These are phyloP conservation scores for Troilus luridus DNA, from an alignment of 2,888 invertebrate species.

Conservation along the genomic window DNA sequence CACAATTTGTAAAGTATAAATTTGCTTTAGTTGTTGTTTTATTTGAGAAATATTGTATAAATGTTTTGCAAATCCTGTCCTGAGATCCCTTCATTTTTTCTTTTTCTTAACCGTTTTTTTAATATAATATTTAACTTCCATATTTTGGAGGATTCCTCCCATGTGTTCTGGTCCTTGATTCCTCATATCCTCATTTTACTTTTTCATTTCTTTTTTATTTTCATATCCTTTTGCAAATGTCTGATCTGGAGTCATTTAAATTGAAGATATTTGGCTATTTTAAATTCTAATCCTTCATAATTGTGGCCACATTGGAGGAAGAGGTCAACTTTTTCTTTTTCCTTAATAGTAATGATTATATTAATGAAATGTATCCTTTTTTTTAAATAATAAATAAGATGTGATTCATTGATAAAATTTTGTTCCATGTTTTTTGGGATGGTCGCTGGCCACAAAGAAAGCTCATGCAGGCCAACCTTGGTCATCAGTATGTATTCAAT, in stretches of 20 bases:
- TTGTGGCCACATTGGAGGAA: slow-evolving; percentile 43
- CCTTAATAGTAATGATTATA: slow-evolving; percentile 29
- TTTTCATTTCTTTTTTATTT: background rate
- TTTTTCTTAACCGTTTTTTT: background rate
- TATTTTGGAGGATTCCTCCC: slow-evolving; percentile 26
- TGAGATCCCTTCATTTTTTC: background rate
- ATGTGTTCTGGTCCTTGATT: slow-evolving; percentile 19
- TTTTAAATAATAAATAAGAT: slow-evolving; percentile 29
- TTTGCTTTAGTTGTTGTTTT: slow-evolving; percentile 45
- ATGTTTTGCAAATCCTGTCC: background rate
- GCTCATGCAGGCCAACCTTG: slow-evolving; percentile 52
- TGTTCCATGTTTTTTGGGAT: slow-evolving; percentile 56
- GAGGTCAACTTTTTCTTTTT: slow-evolving; percentile 39
- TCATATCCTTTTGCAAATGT: background rate
- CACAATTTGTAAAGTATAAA: slow-evolving; percentile 31
- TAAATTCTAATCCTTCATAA: slow-evolving; percentile 1
- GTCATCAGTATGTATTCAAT: slow-evolving; percentile 54
- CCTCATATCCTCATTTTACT: background rate
- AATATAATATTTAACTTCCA: background rate
- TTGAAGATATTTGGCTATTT: background rate
- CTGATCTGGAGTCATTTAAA: background rate
- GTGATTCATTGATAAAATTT: slow-evolving; percentile 55
- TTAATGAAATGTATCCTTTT: slow-evolving; percentile 47
- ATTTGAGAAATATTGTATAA: background rate
- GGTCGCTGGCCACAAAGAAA: slow-evolving; percentile 53